Evolutionary conservation across 2,888 invertebrate genomes (phyloP).

Genomic region (Dexiosoma caninum): DNA sequence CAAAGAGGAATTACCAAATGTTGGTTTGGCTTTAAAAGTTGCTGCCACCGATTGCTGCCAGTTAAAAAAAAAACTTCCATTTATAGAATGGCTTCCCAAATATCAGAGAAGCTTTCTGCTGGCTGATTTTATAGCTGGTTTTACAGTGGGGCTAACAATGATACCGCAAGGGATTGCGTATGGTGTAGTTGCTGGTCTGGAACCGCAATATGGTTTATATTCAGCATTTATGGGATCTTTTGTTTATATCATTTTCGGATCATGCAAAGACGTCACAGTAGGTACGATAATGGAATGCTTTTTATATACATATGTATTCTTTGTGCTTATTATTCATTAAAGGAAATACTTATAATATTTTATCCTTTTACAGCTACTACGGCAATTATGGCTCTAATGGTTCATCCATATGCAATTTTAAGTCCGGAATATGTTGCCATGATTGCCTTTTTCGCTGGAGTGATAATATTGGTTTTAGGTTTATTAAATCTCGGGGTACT

Average conservation of each 20-base stretch:
- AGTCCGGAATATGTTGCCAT: conserved; percentile 86
- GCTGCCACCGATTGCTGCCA: conserved; percentile 78
- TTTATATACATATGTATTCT: too few species aligned
- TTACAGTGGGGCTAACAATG: conserved; percentile 89
- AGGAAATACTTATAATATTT: too few species aligned
- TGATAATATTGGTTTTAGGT: conserved; percentile 85
- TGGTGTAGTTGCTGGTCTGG: conserved; percentile 86
- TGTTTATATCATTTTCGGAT: conserved; percentile 92
- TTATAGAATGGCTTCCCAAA: conserved; percentile 86
- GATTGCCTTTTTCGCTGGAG: conserved; percentile 85
- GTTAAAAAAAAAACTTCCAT: conserved; percentile 81
- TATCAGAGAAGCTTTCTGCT: conserved; percentile 83
- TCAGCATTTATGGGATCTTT: conserved; percentile 97
- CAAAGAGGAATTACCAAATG: conserved; percentile 72
- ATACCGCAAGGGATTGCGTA: conserved; percentile 93
- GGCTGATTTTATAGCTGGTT: conserved; percentile 90
- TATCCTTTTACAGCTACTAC: conserved; percentile 83
- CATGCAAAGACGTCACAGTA: conserved; percentile 88
- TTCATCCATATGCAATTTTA: conserved; percentile 82
- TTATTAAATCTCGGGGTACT: conserved; percentile 88
- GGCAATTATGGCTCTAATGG: conserved; percentile 92
- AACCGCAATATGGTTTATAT: conserved; percentile 90
- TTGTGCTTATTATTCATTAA: too few species aligned
- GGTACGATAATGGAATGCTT: conserved; percentile 79
- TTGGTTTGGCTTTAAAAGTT: conserved; percentile 68